Base-by-base conservation (phyloP, 2,113 vertebrate genomes). In the Aegypius monachus region DNA sequence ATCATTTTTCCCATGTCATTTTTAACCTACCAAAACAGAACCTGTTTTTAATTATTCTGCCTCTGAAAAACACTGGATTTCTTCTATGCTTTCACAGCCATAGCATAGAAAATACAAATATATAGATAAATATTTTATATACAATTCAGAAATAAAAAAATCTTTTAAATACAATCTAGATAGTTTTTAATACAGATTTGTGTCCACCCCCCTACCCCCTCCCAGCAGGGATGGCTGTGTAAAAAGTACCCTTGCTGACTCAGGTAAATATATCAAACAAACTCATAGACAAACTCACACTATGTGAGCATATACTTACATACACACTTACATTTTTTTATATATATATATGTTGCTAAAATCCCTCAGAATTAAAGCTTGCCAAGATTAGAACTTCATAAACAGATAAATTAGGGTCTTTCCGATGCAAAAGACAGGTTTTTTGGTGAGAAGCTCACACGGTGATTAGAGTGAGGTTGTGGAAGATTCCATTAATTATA, bases 401-500 rank as follows among this genome's bases (percentile, higher is more conserved):
- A 96, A 90, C n/a, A 83, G 89, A 95, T 88, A 94, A 97, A 97
- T 97, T 83, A 92, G 91, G 55, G 61, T 83, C 81, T 78, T 97
- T 94, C 88, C 50, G 1, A 93, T 72, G 88, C 36, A 32, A 95
- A 96, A 87, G 79, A 88, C 87, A 93, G 47, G 26, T 34, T 85
- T 83, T 96, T 96, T 63, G 59, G 90, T 65, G 83, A 86, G 88
- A 97, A 79, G 90, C 98, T 98, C 98, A 97, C 98, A 98, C 92
- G 94, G 97, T 98, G 98, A 98, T 98, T 98, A 98, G 97, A 98
- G 96, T 97, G 97, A 96, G 96, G 97, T 97, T 97, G 97, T 95
- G 88, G 97, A 98, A 98, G 98, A 98, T 98, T 98, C 98, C 97
- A 98, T 98, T 98, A 98, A 98, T 98, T 98, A 98, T 98, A 98